Conservation (phyloP, 2,113 vertebrate species). For the Bubo blakistoni region DNA sequence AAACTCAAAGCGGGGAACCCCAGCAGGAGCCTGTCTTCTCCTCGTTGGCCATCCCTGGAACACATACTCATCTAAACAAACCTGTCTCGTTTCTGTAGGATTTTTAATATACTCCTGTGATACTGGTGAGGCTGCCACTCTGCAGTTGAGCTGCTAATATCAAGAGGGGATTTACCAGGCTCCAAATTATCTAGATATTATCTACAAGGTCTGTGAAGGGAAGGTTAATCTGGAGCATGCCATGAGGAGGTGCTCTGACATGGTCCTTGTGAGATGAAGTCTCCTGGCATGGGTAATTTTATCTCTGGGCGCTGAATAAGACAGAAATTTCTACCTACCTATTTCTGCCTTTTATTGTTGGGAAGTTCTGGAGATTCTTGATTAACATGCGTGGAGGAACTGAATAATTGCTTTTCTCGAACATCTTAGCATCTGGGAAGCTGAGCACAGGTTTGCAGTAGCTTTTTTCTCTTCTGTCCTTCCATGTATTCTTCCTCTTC, state of each 20-base stretch:
- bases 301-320: neutral
- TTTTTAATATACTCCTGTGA: neutral
- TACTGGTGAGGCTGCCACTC: neutral
- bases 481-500: neutral
- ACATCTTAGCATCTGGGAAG: neutral
- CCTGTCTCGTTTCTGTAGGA: too few relatives aligned
- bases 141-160: fast-evolving
- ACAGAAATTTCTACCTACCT: neutral
- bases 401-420: neutral
- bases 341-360: neutral
- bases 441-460: neutral
- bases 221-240: neutral
- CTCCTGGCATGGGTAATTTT: neutral
- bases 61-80: neutral
- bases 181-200: neutral
- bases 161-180: neutral
- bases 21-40: fast-evolving
- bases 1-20: neutral
- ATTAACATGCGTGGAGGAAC: neutral
- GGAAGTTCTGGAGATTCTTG: neutral
- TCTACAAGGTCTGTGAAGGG: neutral
- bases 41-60: neutral
- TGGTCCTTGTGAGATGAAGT: too few relatives aligned
- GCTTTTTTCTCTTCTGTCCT: neutral
- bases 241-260: neutral